Evolutionary conservation across 2,113 vertebrate species (phyloP).

Genomic region (Elgaria multicarinata): DNA sequence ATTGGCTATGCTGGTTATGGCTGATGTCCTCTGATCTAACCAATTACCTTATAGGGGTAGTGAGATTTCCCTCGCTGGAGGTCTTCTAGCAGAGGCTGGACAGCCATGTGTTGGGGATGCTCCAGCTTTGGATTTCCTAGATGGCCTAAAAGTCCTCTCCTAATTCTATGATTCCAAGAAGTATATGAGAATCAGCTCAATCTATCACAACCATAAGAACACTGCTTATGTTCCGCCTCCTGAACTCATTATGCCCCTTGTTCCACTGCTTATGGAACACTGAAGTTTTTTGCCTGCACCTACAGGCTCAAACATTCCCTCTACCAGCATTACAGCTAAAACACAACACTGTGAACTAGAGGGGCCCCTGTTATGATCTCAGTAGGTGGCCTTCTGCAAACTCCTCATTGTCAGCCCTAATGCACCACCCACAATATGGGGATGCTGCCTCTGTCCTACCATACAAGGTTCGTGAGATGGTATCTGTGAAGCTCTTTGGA

Average conservation of each 20-base stretch:
- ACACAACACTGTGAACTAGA: too few relatives aligned
- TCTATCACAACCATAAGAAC: neutral
- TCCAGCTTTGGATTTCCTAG: too few relatives aligned
- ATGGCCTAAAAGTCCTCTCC: too few relatives aligned
- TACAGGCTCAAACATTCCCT: neutral
- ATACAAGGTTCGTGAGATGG: neutral
- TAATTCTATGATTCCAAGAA: too few relatives aligned
- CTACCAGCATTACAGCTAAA: neutral
- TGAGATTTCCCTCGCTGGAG: too few relatives aligned
- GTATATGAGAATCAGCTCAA: neutral
- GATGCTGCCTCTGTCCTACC: neutral
- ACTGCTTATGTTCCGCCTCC: too few relatives aligned
- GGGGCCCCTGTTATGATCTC: neutral
- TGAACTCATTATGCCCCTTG: neutral
- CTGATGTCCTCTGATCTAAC: too few relatives aligned
- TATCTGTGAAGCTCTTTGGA: neutral
- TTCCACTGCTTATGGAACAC: neutral
- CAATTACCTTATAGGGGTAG: too few relatives aligned
- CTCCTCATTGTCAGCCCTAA: neutral
- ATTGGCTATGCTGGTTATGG: too few relatives aligned
- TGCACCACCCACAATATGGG: neutral
- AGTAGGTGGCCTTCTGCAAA: neutral
- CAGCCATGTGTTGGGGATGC: too few relatives aligned
- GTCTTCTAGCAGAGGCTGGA: too few relatives aligned
- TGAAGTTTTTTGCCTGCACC: neutral